Base-by-base conservation (phyloP, 37 sponge, comb jelly and placozoan genomes). In the Diacarnus erythraeanus region DNA sequence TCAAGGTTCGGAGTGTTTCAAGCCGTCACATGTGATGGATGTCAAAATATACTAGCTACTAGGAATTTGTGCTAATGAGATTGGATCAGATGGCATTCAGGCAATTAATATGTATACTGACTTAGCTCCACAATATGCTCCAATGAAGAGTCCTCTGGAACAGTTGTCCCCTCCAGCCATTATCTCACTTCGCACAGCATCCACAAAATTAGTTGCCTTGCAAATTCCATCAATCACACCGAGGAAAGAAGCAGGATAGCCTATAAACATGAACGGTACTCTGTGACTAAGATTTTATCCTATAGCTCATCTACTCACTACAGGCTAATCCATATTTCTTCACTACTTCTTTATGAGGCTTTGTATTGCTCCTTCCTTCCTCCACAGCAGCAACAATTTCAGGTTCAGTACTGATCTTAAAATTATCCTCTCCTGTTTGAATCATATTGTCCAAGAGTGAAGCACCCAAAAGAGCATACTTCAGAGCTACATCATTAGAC, bases 141-240 rank as follows among this genome's bases (percentile, higher is more conserved):
- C 89, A 39, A 78, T 79, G 74, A 83, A 75, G 10, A 40, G 41
- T 9, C n/a, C 20, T 26, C 89, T 72, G n/a, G 78, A 75, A 74
- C 89, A 89, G 75, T 80, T 83, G 75, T 83, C 84, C 23, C 89
- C 89, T 22, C 64, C 89, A 23, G 84, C 89, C 56, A 68, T 38
- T 41, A 89, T 83, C 2, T 69, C 79, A 5, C 25, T 25, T 57
- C 77, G 61, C 31, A 89, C 80, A 0, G 63, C 84, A 20, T 33
- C 71, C 27, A 41, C 26, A 59, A 59, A 89, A 47, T 41, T 31
- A 23, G 65, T 38, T 17, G 80, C 67, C 25, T 41, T 69, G 58
- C 17, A n/a, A 37, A 83, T 68, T 23, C 83, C 69, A 39, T 89
- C 84, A 5, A 89, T 23, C 42, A 74, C 63, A 12, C 89, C 89